Evolutionary conservation across 1,140 invertebrate species (phyloP).

Genomic region (Ericerus pela): DNA sequence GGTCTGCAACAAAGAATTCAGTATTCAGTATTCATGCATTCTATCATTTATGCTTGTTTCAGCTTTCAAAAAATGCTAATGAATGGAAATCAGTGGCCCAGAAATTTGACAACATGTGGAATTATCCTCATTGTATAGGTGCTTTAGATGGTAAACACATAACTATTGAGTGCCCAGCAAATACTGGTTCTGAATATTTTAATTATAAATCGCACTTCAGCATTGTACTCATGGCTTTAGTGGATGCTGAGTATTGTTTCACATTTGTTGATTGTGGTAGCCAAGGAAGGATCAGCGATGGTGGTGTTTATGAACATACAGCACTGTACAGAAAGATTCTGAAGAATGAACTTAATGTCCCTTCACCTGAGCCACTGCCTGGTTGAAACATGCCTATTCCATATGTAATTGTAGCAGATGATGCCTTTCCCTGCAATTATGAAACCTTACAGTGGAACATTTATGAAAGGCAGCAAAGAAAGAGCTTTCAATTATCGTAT

Average conservation of each 20-base stretch:
- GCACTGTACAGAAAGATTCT: neutral
- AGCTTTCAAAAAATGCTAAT: neutral
- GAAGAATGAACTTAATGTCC: neutral
- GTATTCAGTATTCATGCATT: too few species aligned
- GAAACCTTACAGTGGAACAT: constrained; percentile 21
- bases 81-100: neutral
- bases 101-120: constrained; percentile 6
- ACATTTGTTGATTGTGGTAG: constrained; percentile 18
- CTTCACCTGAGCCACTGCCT: neutral
- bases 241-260: constrained; percentile 31
- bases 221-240: constrained; percentile 36
- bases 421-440: constrained; percentile 30
- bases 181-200: constrained; percentile 33
- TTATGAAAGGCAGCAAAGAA: constrained; percentile 19
- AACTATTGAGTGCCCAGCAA: constrained; percentile 27
- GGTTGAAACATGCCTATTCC: neutral
- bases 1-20: too few species aligned
- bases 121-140: constrained; percentile 31
- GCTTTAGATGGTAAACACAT: constrained; percentile 38
- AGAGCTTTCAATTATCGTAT: constrained; percentile 30
- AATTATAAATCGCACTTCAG: constrained; percentile 38
- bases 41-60: constrained; percentile 1
- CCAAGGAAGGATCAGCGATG: constrained; percentile 27
- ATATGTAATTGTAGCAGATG: constrained; percentile 29
- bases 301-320: constrained; percentile 28